Evolutionary conservation across 2,797 vertebrate genomes (phyloP), one percentile per base, ranked within the genome.

Genomic region (Tarsius wallacei): DNA sequence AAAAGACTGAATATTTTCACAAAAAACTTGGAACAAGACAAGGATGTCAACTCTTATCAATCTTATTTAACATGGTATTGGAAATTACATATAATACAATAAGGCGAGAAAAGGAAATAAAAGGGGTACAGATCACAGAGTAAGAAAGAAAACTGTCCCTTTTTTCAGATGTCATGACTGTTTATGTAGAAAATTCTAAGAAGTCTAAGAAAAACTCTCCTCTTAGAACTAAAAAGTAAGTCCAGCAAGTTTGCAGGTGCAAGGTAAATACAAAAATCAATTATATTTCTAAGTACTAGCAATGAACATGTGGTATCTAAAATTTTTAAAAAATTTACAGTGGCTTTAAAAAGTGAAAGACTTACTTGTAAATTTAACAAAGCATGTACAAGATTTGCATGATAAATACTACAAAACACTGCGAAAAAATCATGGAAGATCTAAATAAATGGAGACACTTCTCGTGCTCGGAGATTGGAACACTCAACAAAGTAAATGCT

Each of bases 331-430:
- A 86, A 5, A 57, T 19, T 57, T 68, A 87, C 11, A 28, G 24
- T 36, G 42, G 77, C 42, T 93, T 87, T 66, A n/a, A 66, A 73
- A 36, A 87, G 8, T 87, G 76, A 73, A 73, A 93, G 63, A 63
- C 64, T 66, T 66, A 68, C 7, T 68, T 68, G 15, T 68, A 68
- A 68, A 68, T 68, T n/a, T 68, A 33, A 33, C n/a, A 68, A 68
- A 68, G n/a, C 55, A 71, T 51, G 33, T 28, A 42, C n/a, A 87
- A 47, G 28, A 36, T 42, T 93, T 87, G n/a, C 7, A 49, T 31
- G 31, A 55, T 81, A 73, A 93, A 93, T 73, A 87, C 76, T 73
- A 71, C 66, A 87, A 80, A 87, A 63, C 63, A 87, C 42, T 53
- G 55, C 31, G 70, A 73, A 55, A 33, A 71, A 80, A 33, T 26